These are phyloP conservation scores for Taeniopygia guttata DNA, from an alignment of 2,797 vertebrate species.

Conservation along the genomic window DNA sequence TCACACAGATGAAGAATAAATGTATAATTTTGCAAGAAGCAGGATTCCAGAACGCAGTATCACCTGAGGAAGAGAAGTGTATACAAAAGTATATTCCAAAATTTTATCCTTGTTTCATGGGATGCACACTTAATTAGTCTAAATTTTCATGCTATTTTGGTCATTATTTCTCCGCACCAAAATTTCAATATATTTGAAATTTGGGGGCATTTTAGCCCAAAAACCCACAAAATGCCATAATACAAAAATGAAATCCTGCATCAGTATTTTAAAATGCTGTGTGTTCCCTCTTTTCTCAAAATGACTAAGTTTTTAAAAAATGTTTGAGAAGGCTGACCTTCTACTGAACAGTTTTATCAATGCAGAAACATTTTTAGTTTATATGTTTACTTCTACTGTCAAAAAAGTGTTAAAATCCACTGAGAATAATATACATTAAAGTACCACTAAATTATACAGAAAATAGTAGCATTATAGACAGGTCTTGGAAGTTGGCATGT, in stretches of 20 bases:
- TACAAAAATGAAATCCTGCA: background rate
- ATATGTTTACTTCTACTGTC: background rate
- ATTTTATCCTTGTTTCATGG: background rate
- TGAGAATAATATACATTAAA: background rate
- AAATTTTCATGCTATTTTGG: background rate
- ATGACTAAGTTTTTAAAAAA: background rate
- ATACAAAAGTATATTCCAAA: background rate
- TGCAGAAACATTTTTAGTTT: background rate
- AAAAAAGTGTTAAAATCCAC: background rate
- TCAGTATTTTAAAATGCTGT: background rate
- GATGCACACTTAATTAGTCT: background rate
- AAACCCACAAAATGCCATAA: background rate
- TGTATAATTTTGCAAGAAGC: background rate
- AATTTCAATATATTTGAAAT: background rate
- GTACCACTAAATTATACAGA: background rate
- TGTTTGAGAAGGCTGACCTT: background rate
- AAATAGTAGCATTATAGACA: background rate
- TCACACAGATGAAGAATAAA: background rate
- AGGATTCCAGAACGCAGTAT: background rate
- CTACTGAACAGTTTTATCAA: background rate
- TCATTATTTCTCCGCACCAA: background rate
- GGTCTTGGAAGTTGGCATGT: background rate
- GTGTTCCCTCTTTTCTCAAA: background rate
- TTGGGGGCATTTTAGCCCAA: background rate
- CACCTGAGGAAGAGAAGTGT: background rate